Evolutionary conservation across 2,113 vertebrate genomes (phyloP), one percentile per base, ranked within the genome.

Genomic region (Strigops habroptila): DNA sequence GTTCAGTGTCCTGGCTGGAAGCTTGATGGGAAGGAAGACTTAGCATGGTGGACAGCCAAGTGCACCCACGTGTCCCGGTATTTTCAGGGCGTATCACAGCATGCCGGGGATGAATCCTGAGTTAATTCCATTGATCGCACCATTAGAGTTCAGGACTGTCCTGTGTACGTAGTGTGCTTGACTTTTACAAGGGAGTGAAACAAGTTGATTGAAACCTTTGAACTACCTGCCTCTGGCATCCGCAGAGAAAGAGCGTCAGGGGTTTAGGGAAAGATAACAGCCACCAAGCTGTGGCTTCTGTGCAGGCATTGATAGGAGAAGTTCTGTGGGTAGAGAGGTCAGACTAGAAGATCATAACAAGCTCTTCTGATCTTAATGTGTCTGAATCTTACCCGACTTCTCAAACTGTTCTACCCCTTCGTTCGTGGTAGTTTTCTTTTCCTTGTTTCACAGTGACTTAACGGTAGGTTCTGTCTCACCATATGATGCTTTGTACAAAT

Each of bases 401-500:
- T 77, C 31, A 75, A 77, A 35, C 41, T 71, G 31, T 71, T n/a
- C 17, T 53, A 5, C 14, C 18, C 3, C 22, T 18, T 74, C 1
- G 1, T 33, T 91, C 12, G 6, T 12, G 12, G n/a, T 82, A 35
- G 25, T 65, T 94, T 91, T 93, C 74, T 75, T 91, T 82, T 76
- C 10, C 18, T 19, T 55, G 23, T 70, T 95, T 85, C 51, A 39
- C n/a, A 10, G 33, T 35, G 33, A 41, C 27, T 51, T 35, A 22
- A 14, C 3, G 1, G 69, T 33, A 60, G 46, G 12, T 82, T 74
- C 31, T 49, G 30, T 44, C 57, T 73, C 25, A 1, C 28, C 1
- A 0, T 23, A 4, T 0, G 0, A 18, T n/a, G 37, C 30, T 70
- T 64, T 71, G 18, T 0, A 0, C 59, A n/a, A 69, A 14, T 52